phyloP scores from a whole-genome alignment of 1,140 invertebrate genomes.

The Anagrus nilaparvatae region DNA sequence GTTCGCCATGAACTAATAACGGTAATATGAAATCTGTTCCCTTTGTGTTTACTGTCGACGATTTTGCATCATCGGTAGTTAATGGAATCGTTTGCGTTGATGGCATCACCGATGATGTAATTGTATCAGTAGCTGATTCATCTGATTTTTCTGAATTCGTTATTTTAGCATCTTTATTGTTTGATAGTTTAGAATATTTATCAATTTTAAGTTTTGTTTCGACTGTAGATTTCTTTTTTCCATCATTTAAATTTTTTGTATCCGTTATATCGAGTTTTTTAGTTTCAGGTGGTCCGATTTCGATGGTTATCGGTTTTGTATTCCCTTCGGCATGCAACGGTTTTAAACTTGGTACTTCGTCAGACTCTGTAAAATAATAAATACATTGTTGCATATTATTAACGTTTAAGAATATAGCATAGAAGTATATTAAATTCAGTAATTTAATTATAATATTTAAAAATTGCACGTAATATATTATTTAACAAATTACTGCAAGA shows the following conservation, averaged over 20 bases:
- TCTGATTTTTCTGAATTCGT: neutral
- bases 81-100: slow-evolving; percentile 4
- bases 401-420: too few species aligned
- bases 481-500: too few species aligned
- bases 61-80: neutral
- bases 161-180: neutral
- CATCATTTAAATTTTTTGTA: neutral
- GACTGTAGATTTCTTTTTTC: neutral
- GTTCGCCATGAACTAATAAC: slow-evolving; percentile 22
- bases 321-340: slow-evolving; percentile 16
- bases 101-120: neutral
- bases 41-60: neutral
- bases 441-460: too few species aligned
- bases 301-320: slow-evolving; percentile 7
- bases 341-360: slow-evolving; percentile 20
- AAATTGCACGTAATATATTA: too few species aligned
- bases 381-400: too few species aligned
- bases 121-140: neutral
- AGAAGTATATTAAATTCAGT: too few species aligned
- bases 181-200: neutral
- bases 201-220: neutral
- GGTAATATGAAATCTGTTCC: slow-evolving; percentile 6
- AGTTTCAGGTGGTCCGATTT: neutral
- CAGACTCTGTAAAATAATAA: slow-evolving; percentile 12
- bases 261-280: neutral